Conservation (phyloP, 2,797 vertebrate species). For the Artibeus jamaicensis region DNA sequence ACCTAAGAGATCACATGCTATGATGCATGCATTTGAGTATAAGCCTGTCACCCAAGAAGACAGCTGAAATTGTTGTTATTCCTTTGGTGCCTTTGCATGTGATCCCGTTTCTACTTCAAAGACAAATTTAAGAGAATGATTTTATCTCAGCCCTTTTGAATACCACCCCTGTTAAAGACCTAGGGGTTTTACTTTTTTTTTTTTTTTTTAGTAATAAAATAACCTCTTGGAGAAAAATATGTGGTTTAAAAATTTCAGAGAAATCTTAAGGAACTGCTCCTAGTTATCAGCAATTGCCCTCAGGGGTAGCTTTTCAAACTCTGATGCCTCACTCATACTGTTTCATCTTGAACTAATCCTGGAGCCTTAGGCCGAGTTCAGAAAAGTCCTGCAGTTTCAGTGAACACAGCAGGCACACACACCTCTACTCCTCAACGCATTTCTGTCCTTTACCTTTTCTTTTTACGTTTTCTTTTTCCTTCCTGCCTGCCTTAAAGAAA, state of each 20-base stretch:
- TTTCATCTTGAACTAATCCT: background rate
- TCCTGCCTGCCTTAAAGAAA: background rate
- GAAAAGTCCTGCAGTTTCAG: background rate
- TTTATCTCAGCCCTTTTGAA: slow-evolving; percentile 23
- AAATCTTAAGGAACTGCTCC: background rate
- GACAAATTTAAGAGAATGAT: slow-evolving; percentile 32
- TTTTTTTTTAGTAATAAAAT: background rate
- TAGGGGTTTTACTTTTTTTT: background rate
- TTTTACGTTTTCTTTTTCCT: background rate
- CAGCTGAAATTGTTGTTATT: background rate
- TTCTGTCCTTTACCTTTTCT: background rate
- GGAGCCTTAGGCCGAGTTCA: background rate
- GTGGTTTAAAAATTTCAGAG: background rate
- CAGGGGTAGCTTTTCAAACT: background rate
- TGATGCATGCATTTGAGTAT: background rate
- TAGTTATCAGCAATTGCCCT: background rate
- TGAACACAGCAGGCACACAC: background rate
- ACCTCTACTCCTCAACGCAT: background rate
- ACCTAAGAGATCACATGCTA: background rate
- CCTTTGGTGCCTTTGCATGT: background rate
- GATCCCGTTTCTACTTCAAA: slow-evolving; percentile 44
- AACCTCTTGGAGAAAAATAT: slow-evolving; percentile 32
- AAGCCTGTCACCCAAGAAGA: slow-evolving; percentile 1
- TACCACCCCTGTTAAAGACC: slow-evolving; percentile 3
- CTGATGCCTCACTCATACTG: background rate